Evolutionary conservation across 2,113 vertebrate species (phyloP).

Genomic region (Platycercus adscitus): DNA sequence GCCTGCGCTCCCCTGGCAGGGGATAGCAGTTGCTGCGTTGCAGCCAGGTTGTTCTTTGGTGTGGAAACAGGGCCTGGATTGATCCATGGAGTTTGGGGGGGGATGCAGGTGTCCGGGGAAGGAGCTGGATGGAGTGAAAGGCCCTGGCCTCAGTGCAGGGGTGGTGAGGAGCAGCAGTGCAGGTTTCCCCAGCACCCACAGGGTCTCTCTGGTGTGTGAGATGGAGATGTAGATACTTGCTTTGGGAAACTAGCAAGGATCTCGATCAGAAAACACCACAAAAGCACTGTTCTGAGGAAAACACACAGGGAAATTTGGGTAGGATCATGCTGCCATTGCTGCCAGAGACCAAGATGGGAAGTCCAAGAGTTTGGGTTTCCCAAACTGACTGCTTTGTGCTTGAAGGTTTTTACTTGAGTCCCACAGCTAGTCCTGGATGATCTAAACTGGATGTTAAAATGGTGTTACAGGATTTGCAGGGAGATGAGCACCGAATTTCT

Average conservation of each 20-base stretch:
- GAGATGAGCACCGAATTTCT: neutral
- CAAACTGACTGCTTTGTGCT: neutral
- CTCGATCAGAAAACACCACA: neutral
- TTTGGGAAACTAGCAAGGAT: neutral
- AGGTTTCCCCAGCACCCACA: neutral
- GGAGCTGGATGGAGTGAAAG: neutral
- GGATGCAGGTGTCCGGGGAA: neutral
- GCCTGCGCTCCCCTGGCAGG: neutral
- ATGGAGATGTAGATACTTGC: neutral
- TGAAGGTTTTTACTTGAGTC: neutral
- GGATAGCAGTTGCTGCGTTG: fast-evolving
- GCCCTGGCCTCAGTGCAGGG: neutral
- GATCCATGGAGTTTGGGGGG: neutral
- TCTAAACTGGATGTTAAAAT: neutral
- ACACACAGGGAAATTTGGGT: neutral
- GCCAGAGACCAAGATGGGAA: neutral
- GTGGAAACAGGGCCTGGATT: neutral
- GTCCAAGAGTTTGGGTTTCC: neutral
- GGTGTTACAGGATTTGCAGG: neutral
- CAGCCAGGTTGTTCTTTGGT: neutral
- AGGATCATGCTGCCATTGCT: fast-evolving
- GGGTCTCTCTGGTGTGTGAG: neutral
- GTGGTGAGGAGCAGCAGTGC: neutral
- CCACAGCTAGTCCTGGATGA: neutral
- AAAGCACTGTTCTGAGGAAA: neutral